A percentile compares a stretch with the other conserved stretches of the same genome.
phyloP scores from a whole-genome alignment of 2,113 vertebrate species.

The Paramormyrops kingsleyae region DNA sequence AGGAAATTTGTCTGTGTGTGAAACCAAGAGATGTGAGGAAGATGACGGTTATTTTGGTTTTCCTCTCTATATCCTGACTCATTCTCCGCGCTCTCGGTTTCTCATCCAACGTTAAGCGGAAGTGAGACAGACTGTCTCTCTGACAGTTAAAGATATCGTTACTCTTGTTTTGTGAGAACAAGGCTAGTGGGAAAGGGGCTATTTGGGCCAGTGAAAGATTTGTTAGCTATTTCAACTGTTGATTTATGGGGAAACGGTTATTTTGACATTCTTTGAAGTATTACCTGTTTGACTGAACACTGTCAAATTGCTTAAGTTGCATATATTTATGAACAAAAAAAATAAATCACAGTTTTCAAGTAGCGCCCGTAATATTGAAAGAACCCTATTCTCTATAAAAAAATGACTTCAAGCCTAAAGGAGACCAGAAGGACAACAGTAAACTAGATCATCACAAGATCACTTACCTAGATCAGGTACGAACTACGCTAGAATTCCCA shows the following conservation, averaged over 20 bases:
- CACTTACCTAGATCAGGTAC: neutral
- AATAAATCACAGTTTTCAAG: neutral
- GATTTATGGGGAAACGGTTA: neutral
- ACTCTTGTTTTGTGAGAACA: constrained; percentile 28
- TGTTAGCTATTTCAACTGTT: neutral
- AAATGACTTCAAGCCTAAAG: neutral
- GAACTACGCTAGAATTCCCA: neutral
- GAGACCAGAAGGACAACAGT: neutral
- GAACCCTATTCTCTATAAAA: neutral
- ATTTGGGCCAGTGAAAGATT: constrained; percentile 28
- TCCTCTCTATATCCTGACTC: constrained; percentile 61
- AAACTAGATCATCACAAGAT: neutral
- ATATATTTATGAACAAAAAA: neutral
- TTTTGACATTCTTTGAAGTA: neutral
- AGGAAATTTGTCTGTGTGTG: constrained; percentile 9
- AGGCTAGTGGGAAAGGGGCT: constrained; percentile 32
- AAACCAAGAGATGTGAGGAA: constrained; percentile 61
- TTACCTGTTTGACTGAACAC: neutral
- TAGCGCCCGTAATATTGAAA: neutral
- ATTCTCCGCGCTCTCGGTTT: constrained; percentile 47
- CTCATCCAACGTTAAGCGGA: constrained; percentile 25
- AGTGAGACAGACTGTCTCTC: constrained; percentile 52
- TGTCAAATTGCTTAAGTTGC: neutral
- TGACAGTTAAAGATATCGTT: constrained; percentile 51
- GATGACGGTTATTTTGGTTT: constrained; percentile 54